phyloP scores from a whole-genome alignment of 2,113 vertebrate species.

The Coreoperca whiteheadi region DNA sequence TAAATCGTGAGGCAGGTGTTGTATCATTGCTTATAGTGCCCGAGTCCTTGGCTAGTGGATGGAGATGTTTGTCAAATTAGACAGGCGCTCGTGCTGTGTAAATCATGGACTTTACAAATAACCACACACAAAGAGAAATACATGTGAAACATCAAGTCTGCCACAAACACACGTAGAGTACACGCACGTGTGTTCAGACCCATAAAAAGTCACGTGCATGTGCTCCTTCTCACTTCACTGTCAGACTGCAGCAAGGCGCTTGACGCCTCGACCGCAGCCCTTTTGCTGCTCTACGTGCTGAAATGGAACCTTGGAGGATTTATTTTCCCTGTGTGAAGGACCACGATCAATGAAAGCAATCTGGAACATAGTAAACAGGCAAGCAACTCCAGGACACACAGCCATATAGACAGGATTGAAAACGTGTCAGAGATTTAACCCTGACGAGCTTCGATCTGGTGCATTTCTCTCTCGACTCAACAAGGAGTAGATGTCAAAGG shows the following conservation, averaged over 20 bases:
- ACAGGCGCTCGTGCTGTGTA: not conserved
- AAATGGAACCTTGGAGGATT: conserved; percentile 72
- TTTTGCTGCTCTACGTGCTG: conserved; percentile 30
- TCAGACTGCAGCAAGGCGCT: conserved; percentile 33
- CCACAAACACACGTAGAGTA: not conserved
- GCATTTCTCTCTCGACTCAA: conserved; percentile 10
- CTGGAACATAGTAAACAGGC: conserved; percentile 74
- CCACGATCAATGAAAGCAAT: conserved; percentile 81
- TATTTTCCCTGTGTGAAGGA: conserved; percentile 44
- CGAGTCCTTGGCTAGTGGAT: conserved; percentile 1
- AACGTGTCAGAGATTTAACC: conserved; percentile 26
- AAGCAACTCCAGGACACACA: conserved; percentile 37
- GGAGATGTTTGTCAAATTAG: conserved; percentile 54
- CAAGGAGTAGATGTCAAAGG: conserved; percentile 16
- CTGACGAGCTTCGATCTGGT: not conserved
- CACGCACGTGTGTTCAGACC: not conserved
- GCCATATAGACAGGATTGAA: conserved; percentile 24
- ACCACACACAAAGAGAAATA: not conserved
- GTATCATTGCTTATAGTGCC: conserved; percentile 33
- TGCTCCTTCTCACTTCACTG: not conserved
- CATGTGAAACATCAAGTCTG: not conserved
- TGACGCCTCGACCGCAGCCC: conserved; percentile 44
- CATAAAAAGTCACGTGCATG: conserved; percentile 4
- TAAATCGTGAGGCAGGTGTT: conserved; percentile 31
- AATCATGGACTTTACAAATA: conserved; percentile 22